Percentiles rank a stretch among this genome's conserved stretches.
Conservation (phyloP, 2,113 vertebrate genomes). For the Bos javanicus region DNA sequence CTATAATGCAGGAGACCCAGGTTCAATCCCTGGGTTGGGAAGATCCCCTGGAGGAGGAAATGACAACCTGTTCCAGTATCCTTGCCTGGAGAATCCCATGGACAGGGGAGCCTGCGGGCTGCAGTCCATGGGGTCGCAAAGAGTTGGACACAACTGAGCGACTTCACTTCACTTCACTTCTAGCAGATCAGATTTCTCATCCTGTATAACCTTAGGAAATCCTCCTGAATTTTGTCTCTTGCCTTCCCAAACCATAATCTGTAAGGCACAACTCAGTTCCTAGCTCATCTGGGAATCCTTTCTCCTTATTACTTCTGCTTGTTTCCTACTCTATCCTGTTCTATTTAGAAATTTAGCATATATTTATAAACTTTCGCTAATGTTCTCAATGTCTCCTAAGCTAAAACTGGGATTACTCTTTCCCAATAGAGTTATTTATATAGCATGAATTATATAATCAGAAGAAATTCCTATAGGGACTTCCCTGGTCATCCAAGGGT, state of each 20-base stretch:
- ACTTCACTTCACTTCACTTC: not conserved
- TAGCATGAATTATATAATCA: not conserved
- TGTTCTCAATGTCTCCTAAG: not conserved
- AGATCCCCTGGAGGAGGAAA: not conserved
- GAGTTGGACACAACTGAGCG: not conserved
- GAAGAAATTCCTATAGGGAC: not conserved
- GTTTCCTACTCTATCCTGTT: not conserved
- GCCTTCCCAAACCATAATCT: constrained; percentile 1
- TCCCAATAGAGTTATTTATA: not conserved
- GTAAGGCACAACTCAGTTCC: not conserved
- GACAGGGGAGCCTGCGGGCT: not conserved
- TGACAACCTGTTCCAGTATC: not conserved
- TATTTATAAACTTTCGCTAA: not conserved
- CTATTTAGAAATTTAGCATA: not conserved
- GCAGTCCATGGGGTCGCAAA: not conserved
- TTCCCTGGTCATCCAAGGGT: not conserved
- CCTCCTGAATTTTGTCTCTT: constrained; percentile 5
- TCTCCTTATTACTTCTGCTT: not conserved
- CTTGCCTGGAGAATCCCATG: not conserved
- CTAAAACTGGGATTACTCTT: not conserved
- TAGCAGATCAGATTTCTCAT: not conserved
- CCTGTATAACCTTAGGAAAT: constrained; percentile 22
- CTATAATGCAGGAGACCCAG: not conserved
- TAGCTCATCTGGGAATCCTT: not conserved
- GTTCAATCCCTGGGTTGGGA: not conserved